phyloP scores from a whole-genome alignment of 2,797 vertebrate species.

The Chaetophractus vellerosus region DNA sequence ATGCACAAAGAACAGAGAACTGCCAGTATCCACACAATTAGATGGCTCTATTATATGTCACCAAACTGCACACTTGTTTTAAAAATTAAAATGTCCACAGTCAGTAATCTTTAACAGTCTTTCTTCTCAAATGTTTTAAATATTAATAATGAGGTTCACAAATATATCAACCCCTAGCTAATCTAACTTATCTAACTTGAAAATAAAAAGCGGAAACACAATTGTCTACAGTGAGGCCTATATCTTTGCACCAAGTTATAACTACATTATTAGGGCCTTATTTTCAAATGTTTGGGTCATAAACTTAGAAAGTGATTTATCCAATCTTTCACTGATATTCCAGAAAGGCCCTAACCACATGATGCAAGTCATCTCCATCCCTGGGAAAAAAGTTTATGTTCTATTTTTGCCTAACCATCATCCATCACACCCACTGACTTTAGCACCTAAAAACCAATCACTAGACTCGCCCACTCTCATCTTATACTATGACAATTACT shows the following conservation, averaged over 20 bases:
- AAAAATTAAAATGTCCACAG: constrained; percentile 39
- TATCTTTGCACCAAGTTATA: constrained; percentile 11
- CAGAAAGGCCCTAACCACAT: not conserved
- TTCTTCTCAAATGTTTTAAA: constrained; percentile 55
- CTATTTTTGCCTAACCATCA: not conserved
- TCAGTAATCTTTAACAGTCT: constrained; percentile 26
- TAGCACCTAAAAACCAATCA: constrained; percentile 33
- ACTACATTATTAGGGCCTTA: constrained; percentile 39
- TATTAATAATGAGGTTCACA: constrained; percentile 57
- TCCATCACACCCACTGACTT: not conserved
- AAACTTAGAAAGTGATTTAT: constrained; percentile 57
- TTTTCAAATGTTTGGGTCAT: constrained; percentile 64
- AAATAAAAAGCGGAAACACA: constrained; percentile 40
- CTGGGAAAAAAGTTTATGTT: constrained; percentile 36
- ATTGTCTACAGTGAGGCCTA: not conserved
- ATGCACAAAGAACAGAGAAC: not conserved
- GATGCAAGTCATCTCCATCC: not conserved
- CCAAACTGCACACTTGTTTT: constrained; percentile 38
- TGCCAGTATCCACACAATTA: constrained; percentile 31
- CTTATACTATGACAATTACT: constrained; percentile 29
- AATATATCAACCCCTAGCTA: not conserved
- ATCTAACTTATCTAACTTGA: constrained; percentile 46
- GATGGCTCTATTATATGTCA: constrained; percentile 35
- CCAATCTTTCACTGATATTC: constrained; percentile 32
- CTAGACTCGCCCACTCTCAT: not conserved